Evolutionary conservation across 2,888 invertebrate species (phyloP).

Genomic region (Parnassius smintheus): DNA sequence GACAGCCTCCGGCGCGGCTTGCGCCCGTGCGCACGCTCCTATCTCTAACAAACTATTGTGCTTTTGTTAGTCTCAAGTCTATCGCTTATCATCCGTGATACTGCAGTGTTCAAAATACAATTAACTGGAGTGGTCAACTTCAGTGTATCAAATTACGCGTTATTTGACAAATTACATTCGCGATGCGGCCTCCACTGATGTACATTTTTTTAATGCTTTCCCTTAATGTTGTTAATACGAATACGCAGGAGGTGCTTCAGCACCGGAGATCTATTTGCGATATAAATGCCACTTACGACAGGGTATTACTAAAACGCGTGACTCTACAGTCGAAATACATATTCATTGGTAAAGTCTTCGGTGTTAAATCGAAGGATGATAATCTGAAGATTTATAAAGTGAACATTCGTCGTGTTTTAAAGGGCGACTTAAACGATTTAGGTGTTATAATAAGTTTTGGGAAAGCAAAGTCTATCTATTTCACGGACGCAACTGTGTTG

Average conservation of each 20-base stretch:
- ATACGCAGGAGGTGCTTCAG: conserved; percentile 36
- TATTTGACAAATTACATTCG: conserved; percentile 34
- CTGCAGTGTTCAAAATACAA: not conserved
- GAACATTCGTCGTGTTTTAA: conserved; percentile 65
- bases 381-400: conserved; percentile 59
- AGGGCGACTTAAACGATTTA: conserved; percentile 67
- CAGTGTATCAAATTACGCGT: not conserved
- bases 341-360: conserved; percentile 67
- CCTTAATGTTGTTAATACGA: conserved; percentile 40
- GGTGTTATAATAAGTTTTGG: conserved; percentile 57
- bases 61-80: conserved; percentile 15
- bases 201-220: conserved; percentile 47
- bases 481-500: conserved; percentile 61
- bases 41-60: conserved; percentile 35
- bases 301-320: conserved; percentile 56
- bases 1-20: conserved; percentile 66
- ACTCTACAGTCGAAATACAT: conserved; percentile 63
- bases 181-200: conserved; percentile 44
- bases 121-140: not conserved
- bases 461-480: conserved; percentile 52
- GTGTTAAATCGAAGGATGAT: conserved; percentile 47
- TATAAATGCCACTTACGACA: conserved; percentile 50
- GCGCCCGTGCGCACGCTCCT: conserved; percentile 70
- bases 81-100: conserved; percentile 26
- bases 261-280: conserved; percentile 39